phyloP scores from a whole-genome alignment of 2,888 invertebrate species.

The Heliothis peltigera region DNA sequence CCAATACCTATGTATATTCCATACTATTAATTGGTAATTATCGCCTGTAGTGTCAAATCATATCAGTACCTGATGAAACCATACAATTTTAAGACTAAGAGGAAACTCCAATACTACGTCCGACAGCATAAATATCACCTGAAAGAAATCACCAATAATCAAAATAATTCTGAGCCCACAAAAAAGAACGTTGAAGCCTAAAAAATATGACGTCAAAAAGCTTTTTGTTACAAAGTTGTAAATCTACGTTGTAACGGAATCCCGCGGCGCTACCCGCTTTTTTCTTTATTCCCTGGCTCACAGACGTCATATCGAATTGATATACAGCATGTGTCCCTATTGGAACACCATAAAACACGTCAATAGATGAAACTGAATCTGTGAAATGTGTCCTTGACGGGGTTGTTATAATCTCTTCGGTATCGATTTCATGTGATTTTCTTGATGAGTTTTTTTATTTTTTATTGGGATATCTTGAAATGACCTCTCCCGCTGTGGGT shows the following conservation, averaged over 20 bases:
- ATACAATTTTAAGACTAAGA: no score
- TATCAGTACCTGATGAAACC: no score
- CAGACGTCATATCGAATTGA: constrained; percentile 57
- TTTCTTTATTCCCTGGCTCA: constrained; percentile 55
- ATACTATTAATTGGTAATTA: no score
- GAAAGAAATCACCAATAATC: not conserved
- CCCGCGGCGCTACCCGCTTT: constrained; percentile 42
- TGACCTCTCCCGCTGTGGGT: no score
- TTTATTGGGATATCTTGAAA: no score
- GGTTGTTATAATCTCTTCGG: constrained; percentile 24
- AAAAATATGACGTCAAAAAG: constrained; percentile 36
- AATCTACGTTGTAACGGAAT: constrained; percentile 54
- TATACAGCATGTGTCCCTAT: constrained; percentile 49
- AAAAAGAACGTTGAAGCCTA: constrained; percentile 11
- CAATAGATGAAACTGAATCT: constrained; percentile 45
- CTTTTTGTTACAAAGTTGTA: constrained; percentile 48
- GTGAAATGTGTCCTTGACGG: constrained; percentile 35
- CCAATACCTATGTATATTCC: no score
- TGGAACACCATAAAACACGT: constrained; percentile 52
- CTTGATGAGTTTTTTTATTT: constrained; percentile 1
- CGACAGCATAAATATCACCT: no score
- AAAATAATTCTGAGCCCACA: not conserved
- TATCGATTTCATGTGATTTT: not conserved
- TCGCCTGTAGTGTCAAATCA: no score
- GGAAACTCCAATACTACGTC: no score